Percentiles rank a stretch among this genome's conserved stretches.
Evolutionary conservation across 2,113 vertebrate genomes (phyloP).

Genomic region (Anoura caudifer): DNA sequence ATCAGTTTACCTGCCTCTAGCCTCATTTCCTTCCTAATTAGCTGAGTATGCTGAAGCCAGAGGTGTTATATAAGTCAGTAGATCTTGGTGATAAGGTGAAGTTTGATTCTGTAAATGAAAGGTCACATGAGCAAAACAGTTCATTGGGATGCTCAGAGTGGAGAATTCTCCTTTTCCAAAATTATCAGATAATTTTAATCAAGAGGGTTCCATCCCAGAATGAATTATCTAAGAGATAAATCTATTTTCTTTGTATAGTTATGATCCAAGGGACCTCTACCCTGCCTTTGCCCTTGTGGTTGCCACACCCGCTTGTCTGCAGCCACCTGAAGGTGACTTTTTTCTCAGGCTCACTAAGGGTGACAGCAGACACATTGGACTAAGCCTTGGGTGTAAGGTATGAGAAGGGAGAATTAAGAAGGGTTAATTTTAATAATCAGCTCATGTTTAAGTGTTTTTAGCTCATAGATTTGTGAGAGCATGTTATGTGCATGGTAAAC

Average conservation of each 20-base stretch:
- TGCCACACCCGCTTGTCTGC: fast-evolving
- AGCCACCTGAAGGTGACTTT: background rate
- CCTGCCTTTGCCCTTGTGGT: fast-evolving
- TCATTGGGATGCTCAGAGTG: background rate
- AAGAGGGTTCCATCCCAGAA: background rate
- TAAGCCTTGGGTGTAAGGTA: background rate
- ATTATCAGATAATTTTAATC: background rate
- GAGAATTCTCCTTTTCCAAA: background rate
- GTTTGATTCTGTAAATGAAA: background rate
- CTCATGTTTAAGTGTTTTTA: background rate
- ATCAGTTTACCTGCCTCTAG: background rate
- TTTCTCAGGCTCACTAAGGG: background rate
- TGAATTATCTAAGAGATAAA: background rate
- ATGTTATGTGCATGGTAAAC: background rate
- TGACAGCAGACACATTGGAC: background rate
- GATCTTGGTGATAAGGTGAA: background rate
- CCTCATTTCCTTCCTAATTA: background rate
- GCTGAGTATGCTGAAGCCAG: background rate
- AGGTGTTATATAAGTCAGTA: background rate
- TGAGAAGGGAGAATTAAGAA: background rate
- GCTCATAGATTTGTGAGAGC: background rate
- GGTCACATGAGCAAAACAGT: background rate
- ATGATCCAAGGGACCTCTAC: no score
- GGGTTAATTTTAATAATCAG: background rate
- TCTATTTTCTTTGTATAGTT: background rate